These are phyloP conservation scores for Gymnosoma rotundatum DNA, from an alignment of 2,888 invertebrate genomes.

Conservation along the genomic window DNA sequence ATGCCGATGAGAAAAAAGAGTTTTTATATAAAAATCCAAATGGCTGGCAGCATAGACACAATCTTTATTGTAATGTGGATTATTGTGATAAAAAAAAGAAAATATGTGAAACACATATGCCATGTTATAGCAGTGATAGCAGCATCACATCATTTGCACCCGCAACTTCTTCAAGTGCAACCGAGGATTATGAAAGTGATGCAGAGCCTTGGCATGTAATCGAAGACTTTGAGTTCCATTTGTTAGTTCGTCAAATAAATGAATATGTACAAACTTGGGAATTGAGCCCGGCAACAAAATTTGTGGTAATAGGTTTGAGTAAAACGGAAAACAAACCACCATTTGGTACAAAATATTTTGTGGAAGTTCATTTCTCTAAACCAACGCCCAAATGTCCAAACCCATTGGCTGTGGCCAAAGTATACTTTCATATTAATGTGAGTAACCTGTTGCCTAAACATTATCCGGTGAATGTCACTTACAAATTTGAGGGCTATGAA, in stretches of 20 bases:
- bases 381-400: slow-evolving; percentile 79
- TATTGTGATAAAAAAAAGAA: not conserved
- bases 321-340: slow-evolving; percentile 67
- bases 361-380: slow-evolving; percentile 78
- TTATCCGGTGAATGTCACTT: slow-evolving; percentile 78
- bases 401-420: slow-evolving; percentile 78
- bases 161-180: slow-evolving; percentile 4
- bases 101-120: not conserved
- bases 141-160: not conserved
- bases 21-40: slow-evolving; percentile 75
- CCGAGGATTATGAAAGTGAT: not conserved
- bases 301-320: slow-evolving; percentile 74
- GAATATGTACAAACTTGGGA: slow-evolving; percentile 76
- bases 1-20: slow-evolving; percentile 72
- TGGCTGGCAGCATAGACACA: not conserved
- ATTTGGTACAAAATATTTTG: slow-evolving; percentile 74
- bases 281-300: slow-evolving; percentile 77
- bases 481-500: slow-evolving; percentile 78
- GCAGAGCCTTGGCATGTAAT: slow-evolving; percentile 70
- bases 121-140: not conserved
- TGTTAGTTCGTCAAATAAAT: slow-evolving; percentile 73
- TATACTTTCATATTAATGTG: slow-evolving; percentile 77
- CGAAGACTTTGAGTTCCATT: slow-evolving; percentile 72
- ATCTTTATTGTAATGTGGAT: not conserved
- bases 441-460: slow-evolving; percentile 72